These are phyloP conservation scores for Epirrhoe tristata DNA, from an alignment of 2,888 invertebrate genomes.

Conservation along the genomic window DNA sequence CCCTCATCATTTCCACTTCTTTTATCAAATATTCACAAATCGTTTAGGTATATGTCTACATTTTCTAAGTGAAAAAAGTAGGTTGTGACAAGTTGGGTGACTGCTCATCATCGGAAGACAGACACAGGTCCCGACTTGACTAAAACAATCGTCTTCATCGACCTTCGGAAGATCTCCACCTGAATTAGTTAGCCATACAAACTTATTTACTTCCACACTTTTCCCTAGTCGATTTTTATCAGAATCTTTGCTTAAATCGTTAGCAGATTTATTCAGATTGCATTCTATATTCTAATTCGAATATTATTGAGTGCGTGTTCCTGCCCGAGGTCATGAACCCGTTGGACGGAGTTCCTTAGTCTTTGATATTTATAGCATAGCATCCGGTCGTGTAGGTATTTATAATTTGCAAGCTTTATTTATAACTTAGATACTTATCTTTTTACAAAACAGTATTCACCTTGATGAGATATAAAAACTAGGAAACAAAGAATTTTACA, in stretches of 20 bases:
- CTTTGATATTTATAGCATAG: constrained; percentile 29
- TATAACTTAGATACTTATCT: constrained; percentile 11
- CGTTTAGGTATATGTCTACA: neutral
- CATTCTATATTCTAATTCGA: constrained; percentile 8
- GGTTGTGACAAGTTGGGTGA: no score
- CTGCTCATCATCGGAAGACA: no score
- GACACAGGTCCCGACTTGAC: no score
- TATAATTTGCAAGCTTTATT: constrained; percentile 13
- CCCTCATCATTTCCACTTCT: neutral
- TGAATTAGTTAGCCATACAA: neutral
- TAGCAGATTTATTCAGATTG: neutral
- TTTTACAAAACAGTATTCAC: constrained; percentile 11
- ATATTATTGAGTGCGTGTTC: constrained; percentile 20
- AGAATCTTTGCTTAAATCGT: neutral
- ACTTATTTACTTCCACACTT: neutral
- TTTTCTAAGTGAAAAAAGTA: no score
- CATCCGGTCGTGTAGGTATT: constrained; percentile 17
- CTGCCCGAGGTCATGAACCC: constrained; percentile 40
- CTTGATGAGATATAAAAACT: constrained; percentile 6
- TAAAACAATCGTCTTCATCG: no score
- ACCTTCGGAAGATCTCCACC: no score
- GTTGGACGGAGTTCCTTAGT: constrained; percentile 27
- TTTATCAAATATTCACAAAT: neutral
- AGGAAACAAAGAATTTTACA: constrained; percentile 16
- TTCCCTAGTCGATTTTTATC: neutral